Evolutionary conservation across 2,113 vertebrate species (phyloP).

Genomic region (Ammodramus savannarum): DNA sequence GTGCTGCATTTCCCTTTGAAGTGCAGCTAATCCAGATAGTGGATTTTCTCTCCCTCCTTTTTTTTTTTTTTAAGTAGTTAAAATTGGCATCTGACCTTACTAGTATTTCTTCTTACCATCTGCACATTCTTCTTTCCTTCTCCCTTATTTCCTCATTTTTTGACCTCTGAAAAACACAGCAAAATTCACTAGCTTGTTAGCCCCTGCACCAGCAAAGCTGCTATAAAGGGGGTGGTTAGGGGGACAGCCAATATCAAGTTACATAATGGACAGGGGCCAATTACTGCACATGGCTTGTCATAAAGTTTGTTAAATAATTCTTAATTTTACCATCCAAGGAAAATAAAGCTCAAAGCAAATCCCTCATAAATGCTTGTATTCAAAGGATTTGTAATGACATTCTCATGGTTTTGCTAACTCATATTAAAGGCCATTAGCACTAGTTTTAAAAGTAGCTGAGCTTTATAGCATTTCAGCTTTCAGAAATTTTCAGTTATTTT

Average conservation of each 20-base stretch:
- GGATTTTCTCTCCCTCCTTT: neutral
- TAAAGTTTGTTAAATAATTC: neutral
- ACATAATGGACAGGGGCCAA: neutral
- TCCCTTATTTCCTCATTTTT: slow-evolving; percentile 5
- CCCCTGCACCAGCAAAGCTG: neutral
- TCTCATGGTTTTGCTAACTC: neutral
- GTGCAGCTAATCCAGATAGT: slow-evolving; percentile 67
- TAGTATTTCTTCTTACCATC: slow-evolving; percentile 12
- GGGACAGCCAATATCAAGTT: neutral
- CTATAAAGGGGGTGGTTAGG: neutral
- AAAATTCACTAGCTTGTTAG: neutral
- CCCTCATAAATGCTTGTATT: neutral
- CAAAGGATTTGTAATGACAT: neutral
- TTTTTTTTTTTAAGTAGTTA: neutral
- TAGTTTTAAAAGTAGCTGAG: neutral
- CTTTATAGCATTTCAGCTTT: neutral
- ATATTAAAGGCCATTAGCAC: neutral
- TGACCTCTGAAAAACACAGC: slow-evolving; percentile 6
- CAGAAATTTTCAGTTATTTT: neutral
- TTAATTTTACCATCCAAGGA: neutral
- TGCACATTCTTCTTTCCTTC: neutral
- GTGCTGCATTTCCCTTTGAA: slow-evolving; percentile 60
- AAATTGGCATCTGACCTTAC: slow-evolving; percentile 59
- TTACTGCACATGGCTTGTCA: neutral
- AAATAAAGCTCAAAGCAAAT: neutral